Conservation (phyloP, 2,113 vertebrate species). For the Menura novaehollandiae region DNA sequence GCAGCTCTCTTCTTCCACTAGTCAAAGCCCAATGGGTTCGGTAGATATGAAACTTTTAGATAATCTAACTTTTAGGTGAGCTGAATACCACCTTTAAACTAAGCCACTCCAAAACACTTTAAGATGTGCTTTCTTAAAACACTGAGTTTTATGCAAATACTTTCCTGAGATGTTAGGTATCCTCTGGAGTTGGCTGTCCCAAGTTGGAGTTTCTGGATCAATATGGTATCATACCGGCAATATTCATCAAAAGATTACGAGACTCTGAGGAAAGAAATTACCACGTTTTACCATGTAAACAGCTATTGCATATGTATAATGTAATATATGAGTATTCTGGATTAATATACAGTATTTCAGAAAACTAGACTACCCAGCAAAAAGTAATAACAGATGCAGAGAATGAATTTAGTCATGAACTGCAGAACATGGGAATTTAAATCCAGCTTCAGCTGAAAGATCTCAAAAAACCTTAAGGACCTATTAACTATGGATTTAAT, state of each 20-base stretch:
- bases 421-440: conserved; percentile 9
- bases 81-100: neutral
- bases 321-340: neutral
- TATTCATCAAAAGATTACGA: neutral
- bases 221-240: rapidly evolving
- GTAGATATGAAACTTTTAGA: neutral
- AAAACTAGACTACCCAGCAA: neutral
- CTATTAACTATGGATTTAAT: conserved; percentile 45
- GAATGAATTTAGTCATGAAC: conserved; percentile 14
- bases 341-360: neutral
- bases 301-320: neutral
- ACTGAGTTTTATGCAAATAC: neutral
- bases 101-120: neutral
- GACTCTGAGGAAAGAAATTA: neutral
- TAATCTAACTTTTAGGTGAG: neutral
- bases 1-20: neutral
- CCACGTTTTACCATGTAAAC: neutral
- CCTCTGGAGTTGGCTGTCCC: neutral
- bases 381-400: conserved; percentile 1
- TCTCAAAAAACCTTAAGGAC: conserved; percentile 25
- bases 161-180: neutral
- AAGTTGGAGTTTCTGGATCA: neutral
- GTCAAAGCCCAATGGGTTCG: neutral
- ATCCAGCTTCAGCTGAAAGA: conserved; percentile 5
- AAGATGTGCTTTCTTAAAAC: neutral